Evolutionary conservation across 1,140 invertebrate genomes (phyloP), one percentile per base, ranked within the genome.

Genomic region (Paracyclopina nana): DNA sequence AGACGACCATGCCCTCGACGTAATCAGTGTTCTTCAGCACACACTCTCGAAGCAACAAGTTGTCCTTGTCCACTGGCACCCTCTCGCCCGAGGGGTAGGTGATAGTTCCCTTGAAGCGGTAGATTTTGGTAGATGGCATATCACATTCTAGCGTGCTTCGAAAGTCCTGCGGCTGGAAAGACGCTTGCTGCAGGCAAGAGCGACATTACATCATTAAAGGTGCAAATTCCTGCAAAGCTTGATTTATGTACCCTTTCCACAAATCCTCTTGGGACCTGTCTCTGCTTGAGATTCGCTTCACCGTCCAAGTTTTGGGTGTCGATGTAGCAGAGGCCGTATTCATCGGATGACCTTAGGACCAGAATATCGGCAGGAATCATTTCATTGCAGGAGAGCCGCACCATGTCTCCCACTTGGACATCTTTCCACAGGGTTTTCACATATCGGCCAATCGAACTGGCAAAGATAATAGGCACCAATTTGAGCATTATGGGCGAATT

Each of bases 251-350:
- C 74, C 67, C 74, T 75, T 52, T 75, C 69, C 41, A 67, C 66
- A 58, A 77, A 76, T 18, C 78, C 80, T 45, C 72, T 66, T 11
- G 80, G 75, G 1, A 86, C 80, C 65, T 92, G 79, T 60, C 91
- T 72, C 59, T 92, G 85, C 67, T 99, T 99, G 40, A 98, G 69
- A 71, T 97, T 99, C n/a, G 88, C 96, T 69, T 99, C 95, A 9
- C 95, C 95, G 62, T 99, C 95, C 56, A 99, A 70, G 69, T 97
- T 96, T 55, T 53, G 54, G 27, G 56, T 59, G 51, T 60, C 74
- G 54, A 99, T 80, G 66, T 95, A 98, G 63, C 91, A 96, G 57
- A 94, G 75, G 25, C 90, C 90, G 60, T 87, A 75, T 3, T 83
- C 78, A 68, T 95, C 90, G 62, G 87, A 90, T 38, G 81, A 83